phyloP scores from a whole-genome alignment of 2,797 vertebrate species.

The Cossypha polioptera region DNA sequence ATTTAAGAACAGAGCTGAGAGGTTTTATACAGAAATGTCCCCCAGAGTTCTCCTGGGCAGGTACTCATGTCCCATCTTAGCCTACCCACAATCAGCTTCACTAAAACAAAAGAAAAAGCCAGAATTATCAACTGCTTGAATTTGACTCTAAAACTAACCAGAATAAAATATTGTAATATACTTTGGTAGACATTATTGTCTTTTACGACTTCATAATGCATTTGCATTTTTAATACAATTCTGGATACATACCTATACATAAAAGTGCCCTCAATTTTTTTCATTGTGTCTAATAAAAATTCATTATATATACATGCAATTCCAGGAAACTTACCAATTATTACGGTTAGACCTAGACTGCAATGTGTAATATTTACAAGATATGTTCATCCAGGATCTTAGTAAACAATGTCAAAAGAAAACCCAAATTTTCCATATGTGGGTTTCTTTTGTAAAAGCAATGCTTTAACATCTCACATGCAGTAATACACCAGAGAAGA shows the following conservation, averaged over 20 bases:
- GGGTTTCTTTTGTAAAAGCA: not conserved
- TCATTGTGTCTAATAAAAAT: not conserved
- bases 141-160: not conserved
- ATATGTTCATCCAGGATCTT: not conserved
- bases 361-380: not conserved
- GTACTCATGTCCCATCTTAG: not conserved
- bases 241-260: not conserved
- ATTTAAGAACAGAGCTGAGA: not conserved
- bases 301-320: not conserved
- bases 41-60: not conserved
- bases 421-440: not conserved
- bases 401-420: not conserved
- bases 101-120: not conserved
- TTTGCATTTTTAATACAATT: not conserved
- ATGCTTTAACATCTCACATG: not conserved
- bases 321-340: not conserved
- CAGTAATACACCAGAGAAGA: not conserved
- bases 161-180: not conserved
- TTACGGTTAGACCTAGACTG: not conserved
- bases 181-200: not conserved
- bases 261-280: not conserved
- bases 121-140: not conserved
- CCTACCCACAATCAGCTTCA: not conserved
- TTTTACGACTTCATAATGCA: not conserved
- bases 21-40: not conserved